phyloP scores from a whole-genome alignment of 2,888 invertebrate species.

The Lobophora halterata region DNA sequence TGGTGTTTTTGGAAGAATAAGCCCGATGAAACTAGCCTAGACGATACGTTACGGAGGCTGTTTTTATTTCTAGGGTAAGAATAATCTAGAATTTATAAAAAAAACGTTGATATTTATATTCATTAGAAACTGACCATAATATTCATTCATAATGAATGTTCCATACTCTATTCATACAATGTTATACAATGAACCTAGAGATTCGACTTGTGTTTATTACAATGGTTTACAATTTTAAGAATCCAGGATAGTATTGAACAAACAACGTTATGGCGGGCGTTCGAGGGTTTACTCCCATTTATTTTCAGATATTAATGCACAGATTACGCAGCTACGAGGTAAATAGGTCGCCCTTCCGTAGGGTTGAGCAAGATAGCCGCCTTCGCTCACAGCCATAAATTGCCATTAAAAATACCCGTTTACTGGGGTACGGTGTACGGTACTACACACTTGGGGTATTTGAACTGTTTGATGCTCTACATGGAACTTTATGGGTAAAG shows the following conservation, averaged over 20 bases:
- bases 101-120: too few relatives aligned
- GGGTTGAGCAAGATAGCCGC: conserved; percentile 57
- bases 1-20: too few relatives aligned
- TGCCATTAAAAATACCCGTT: conserved; percentile 41
- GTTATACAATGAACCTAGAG: conserved; percentile 15
- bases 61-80: too few relatives aligned
- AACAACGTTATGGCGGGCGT: conserved; percentile 35
- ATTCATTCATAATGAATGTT: too few relatives aligned
- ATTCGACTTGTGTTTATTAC: conserved; percentile 18
- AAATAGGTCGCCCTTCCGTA: conserved; percentile 57
- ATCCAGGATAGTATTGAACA: conserved; percentile 44
- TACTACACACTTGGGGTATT: too few relatives aligned
- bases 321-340: conserved; percentile 48
- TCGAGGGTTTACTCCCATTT: conserved; percentile 42
- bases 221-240: conserved; percentile 30
- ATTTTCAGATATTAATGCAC: conserved; percentile 53
- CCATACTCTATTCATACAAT: too few relatives aligned
- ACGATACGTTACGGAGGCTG: too few relatives aligned
- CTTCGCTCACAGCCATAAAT: conserved; percentile 45
- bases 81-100: too few relatives aligned
- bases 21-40: too few relatives aligned
- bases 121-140: too few relatives aligned
- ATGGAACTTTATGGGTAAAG: conserved; percentile 6
- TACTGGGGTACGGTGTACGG: neutral
- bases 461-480: conserved; percentile 6